Evolutionary conservation across 2,797 vertebrate species (phyloP).

Genomic region (Heterohyrax brucei): DNA sequence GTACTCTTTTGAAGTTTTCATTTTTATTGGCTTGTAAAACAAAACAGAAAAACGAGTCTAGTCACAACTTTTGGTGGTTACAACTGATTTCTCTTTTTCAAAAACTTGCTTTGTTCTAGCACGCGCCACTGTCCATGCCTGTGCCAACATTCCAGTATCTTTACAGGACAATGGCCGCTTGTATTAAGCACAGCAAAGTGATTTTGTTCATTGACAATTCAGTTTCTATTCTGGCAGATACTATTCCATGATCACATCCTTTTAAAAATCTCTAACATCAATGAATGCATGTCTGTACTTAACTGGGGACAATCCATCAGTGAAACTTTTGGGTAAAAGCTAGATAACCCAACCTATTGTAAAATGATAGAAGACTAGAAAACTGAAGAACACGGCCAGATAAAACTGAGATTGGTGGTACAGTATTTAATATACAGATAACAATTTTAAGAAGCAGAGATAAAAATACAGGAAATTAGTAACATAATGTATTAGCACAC

Average conservation of each 20-base stretch:
- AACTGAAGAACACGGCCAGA: not conserved
- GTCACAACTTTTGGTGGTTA: not conserved
- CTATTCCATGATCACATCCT: not conserved
- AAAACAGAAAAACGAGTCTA: constrained; percentile 22
- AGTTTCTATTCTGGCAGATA: not conserved
- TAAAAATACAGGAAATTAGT: not conserved
- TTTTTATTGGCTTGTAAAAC: not conserved
- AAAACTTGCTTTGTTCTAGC: constrained; percentile 55
- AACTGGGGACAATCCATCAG: not conserved
- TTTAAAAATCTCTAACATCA: constrained; percentile 44
- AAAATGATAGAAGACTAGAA: constrained; percentile 39
- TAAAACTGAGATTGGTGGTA: not conserved
- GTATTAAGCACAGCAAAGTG: not conserved
- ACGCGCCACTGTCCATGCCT: not conserved
- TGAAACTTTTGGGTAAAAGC: not conserved
- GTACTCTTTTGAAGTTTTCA: not conserved
- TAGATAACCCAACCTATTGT: constrained; percentile 1
- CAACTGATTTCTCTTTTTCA: not conserved
- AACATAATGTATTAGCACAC: constrained; percentile 1
- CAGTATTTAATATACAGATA: not conserved
- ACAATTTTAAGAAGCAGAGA: constrained; percentile 52
- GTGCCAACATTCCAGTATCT: not conserved
- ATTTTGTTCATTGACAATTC: constrained; percentile 62
- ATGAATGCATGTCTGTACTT: not conserved
- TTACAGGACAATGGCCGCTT: constrained; percentile 66